Evolutionary conservation across 2,888 invertebrate species (phyloP).

Genomic region (Cremastobaeus sp.): DNA sequence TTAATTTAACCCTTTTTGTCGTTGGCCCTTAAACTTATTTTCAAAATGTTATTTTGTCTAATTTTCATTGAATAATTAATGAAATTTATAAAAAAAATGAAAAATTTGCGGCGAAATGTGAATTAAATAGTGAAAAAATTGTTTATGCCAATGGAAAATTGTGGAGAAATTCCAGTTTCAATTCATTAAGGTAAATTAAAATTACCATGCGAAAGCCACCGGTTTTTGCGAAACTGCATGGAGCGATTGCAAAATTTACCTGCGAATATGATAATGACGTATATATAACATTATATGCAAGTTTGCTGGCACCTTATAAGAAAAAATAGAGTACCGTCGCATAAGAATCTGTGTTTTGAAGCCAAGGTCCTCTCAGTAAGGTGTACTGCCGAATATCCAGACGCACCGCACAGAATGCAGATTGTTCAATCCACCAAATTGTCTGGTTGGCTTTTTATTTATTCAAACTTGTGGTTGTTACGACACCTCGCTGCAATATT

Average conservation of each 20-base stretch:
- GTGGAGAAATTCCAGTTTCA: background rate
- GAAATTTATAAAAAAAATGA: too few species aligned
- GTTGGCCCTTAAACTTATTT: too few species aligned
- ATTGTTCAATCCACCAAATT: constrained; percentile 39
- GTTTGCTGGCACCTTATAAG: constrained; percentile 9
- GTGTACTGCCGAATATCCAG: constrained; percentile 68
- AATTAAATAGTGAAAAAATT: too few species aligned
- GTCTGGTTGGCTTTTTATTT: constrained; percentile 36
- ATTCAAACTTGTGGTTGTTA: constrained; percentile 9
- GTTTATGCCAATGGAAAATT: too few species aligned
- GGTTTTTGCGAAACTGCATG: background rate
- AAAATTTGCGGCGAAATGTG: too few species aligned
- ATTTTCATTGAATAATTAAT: too few species aligned
- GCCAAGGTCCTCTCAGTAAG: constrained; percentile 71
- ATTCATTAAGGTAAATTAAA: too few species aligned
- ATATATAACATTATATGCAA: constrained; percentile 27
- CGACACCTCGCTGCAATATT: background rate
- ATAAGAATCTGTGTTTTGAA: constrained; percentile 72
- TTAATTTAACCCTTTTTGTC: too few species aligned
- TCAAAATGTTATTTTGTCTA: too few species aligned
- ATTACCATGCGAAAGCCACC: too few species aligned
- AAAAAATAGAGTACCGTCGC: constrained; percentile 47
- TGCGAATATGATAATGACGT: constrained; percentile 17
- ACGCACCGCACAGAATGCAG: constrained; percentile 69
- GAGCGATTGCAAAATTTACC: background rate